Evolutionary conservation across 2,113 vertebrate species (phyloP).

Genomic region (crab-eating macaque (Macaca fascicularis)): T2T-MFA8v1.1 NC_088387.1:45974501-45975000

Average conservation of each 20-base stretch:
- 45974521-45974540: background rate
- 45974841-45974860: background rate
- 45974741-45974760: conserved; percentile 2
- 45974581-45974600: background rate
- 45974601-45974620: conserved; percentile 11
- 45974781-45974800: background rate
- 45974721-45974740: conserved; percentile 17
- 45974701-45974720: background rate
- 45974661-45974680: conserved; percentile 25
- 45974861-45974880: background rate
- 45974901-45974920: background rate
- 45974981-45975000: background rate
- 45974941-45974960: background rate
- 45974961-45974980: background rate
- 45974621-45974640: conserved; percentile 14
- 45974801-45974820: background rate
- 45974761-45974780: background rate
- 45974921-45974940: background rate
- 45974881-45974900: background rate
- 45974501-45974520: conserved; percentile 30
- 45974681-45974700: conserved; percentile 14
- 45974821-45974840: background rate
- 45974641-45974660: background rate
- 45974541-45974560: conserved; percentile 15
- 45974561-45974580: conserved; percentile 32